phyloP scores from a whole-genome alignment of 30 jellyfish, hydroid and myxozoan species.

The Aurelia coerulea region DNA sequence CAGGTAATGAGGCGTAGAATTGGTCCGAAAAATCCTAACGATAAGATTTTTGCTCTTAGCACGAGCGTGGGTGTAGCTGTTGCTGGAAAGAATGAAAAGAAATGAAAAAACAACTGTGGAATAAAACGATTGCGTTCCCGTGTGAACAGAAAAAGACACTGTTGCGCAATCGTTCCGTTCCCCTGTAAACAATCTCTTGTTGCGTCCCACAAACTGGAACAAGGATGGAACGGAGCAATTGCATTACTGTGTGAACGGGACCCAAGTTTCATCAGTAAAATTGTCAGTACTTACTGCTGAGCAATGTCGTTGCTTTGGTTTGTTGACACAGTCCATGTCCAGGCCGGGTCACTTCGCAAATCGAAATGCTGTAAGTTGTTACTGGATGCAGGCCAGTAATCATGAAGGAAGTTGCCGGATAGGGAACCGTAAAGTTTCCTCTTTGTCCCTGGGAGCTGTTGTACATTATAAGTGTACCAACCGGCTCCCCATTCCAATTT shows the following conservation, averaged over 20 bases:
- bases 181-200: no score
- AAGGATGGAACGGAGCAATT: no score
- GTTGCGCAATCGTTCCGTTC: no score
- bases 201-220: no score
- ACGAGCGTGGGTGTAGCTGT: conserved; percentile 38
- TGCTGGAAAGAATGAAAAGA: conserved; percentile 18
- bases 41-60: not conserved
- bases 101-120: not conserved
- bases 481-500: conserved; percentile 37
- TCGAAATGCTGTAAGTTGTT: not conserved
- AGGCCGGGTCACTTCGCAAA: conserved; percentile 32
- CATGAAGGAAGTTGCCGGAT: not conserved
- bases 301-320: conserved; percentile 37
- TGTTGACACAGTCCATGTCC: conserved; percentile 69
- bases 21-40: no score
- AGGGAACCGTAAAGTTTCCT: not conserved
- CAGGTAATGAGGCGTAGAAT: no score
- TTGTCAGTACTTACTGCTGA: not conserved
- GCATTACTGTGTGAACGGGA: no score
- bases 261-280: no score
- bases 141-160: not conserved
- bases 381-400: conserved; percentile 21
- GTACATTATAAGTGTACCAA: conserved; percentile 1
- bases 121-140: no score
- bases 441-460: not conserved